phyloP scores from a whole-genome alignment of 2,888 invertebrate genomes.

The Ophraella communa region DNA sequence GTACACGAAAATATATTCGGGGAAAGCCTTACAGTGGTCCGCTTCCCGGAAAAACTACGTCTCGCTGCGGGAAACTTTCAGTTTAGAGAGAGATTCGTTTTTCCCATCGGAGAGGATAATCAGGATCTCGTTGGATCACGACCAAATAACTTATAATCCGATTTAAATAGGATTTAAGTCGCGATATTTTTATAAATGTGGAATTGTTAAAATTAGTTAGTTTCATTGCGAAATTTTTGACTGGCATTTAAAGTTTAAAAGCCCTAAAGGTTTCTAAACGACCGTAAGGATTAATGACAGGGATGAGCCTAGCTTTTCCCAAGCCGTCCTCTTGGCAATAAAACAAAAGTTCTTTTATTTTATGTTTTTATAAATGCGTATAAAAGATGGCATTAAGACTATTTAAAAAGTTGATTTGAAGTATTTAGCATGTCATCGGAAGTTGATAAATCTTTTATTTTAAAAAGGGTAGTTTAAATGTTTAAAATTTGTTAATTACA shows the following conservation, averaged over 20 bases:
- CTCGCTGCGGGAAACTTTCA: conserved; percentile 25
- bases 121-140: conserved; percentile 27
- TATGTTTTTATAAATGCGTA: neutral
- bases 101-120: conserved; percentile 29
- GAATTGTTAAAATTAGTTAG: neutral
- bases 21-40: conserved; percentile 30
- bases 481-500: too few species aligned
- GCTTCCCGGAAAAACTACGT: conserved; percentile 27
- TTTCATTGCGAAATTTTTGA: neutral
- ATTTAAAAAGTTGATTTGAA: too few species aligned
- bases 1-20: conserved; percentile 33
- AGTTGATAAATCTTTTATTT: too few species aligned
- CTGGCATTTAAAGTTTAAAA: neutral
- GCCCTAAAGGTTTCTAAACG: neutral
- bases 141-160: conserved; percentile 28
- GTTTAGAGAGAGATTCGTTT: conserved; percentile 24
- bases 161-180: conserved; percentile 22
- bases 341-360: too few species aligned
- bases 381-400: too few species aligned
- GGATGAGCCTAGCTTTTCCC: neutral
- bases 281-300: neutral
- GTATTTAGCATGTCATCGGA: too few species aligned
- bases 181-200: conserved; percentile 20
- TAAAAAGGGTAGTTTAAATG: too few species aligned
- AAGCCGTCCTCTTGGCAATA: too few species aligned